Conservation (phyloP, 2,113 vertebrate species). For the Ceuthmochares aereus region DNA sequence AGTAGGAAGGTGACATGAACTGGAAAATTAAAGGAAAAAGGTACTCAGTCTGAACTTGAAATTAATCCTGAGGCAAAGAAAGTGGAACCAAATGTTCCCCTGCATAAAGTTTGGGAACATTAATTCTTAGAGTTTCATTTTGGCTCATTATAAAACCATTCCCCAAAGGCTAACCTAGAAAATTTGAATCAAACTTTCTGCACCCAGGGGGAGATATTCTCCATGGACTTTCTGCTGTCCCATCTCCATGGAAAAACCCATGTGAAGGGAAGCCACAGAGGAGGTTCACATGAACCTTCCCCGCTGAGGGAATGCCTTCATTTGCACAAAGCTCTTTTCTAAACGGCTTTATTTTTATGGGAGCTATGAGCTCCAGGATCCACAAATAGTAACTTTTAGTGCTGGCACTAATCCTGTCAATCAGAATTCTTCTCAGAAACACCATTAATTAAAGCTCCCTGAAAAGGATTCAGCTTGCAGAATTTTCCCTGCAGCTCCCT, state of each 20-base stretch:
- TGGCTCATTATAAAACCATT: not conserved
- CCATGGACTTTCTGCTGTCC: not conserved
- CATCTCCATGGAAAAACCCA: not conserved
- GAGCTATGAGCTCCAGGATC: slow-evolving; percentile 31
- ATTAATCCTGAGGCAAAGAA: not conserved
- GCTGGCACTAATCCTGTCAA: slow-evolving; percentile 23
- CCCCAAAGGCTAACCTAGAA: not conserved
- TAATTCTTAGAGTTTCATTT: not conserved
- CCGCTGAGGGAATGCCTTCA: not conserved
- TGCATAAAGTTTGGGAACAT: not conserved
- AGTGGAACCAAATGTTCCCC: not conserved
- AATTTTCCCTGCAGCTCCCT: not conserved
- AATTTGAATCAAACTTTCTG: not conserved
- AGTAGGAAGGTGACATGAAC: not conserved
- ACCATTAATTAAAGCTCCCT: not conserved
- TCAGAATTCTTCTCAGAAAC: slow-evolving; percentile 41
- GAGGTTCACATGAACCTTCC: slow-evolving; percentile 25
- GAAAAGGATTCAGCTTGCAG: not conserved
- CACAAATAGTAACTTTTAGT: slow-evolving; percentile 39
- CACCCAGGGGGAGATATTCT: not conserved
- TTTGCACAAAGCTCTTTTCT: slow-evolving; percentile 23
- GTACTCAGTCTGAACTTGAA: not conserved
- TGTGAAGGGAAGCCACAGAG: not conserved
- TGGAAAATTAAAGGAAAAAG: not conserved
- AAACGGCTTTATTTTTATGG: slow-evolving; percentile 14